Evolutionary conservation across 23 tunicate genomes (phyloP), one percentile per base, ranked within the genome.

Genomic region (Phallusia fumigata): DNA sequence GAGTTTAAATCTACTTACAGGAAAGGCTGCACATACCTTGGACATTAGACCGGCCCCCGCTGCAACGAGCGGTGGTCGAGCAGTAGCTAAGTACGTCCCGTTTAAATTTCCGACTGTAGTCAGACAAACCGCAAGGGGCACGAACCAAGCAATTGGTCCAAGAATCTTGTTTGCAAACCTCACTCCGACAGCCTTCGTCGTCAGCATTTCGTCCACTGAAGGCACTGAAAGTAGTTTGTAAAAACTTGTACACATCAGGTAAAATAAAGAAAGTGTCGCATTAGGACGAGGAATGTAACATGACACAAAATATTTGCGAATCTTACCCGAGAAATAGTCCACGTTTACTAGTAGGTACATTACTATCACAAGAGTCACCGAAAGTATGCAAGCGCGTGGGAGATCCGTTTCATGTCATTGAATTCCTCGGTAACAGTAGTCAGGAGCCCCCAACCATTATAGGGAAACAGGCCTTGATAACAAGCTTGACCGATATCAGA

Each of bases 261-360:
- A 51, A 51, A 51, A 51, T 18, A 51, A 13, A 13, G 18, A 51
- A 51, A n/a, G n/a, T n/a, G n/a, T n/a, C n/a, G n/a, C n/a, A n/a
- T n/a, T n/a, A n/a, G n/a, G n/a, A n/a, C n/a, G n/a, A n/a, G n/a
- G n/a, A n/a, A n/a, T n/a, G n/a, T n/a, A n/a, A n/a, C n/a, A n/a
- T n/a, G n/a, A n/a, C n/a, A n/a, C n/a, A n/a, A n/a, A n/a, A n/a
- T n/a, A n/a, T n/a, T n/a, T n/a, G n/a, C n/a, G n/a, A n/a, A n/a
- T n/a, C n/a, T 44, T 65, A 89, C 94, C 94, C 80, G 94, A 89
- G 0, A 89, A 75, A 52, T 84, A 89, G 0, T 78, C 88, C 35
- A 89, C 69, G 73, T 89, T 89, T 10, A 89, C 94, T 65, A 80
- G 45, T 2, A 81, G 18, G 44, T 89, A 89, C 36, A 84, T 26